Evolutionary conservation across 2,888 invertebrate species (phyloP), one percentile per base, ranked within the genome.

Genomic region (Lottia gigantea): DNA sequence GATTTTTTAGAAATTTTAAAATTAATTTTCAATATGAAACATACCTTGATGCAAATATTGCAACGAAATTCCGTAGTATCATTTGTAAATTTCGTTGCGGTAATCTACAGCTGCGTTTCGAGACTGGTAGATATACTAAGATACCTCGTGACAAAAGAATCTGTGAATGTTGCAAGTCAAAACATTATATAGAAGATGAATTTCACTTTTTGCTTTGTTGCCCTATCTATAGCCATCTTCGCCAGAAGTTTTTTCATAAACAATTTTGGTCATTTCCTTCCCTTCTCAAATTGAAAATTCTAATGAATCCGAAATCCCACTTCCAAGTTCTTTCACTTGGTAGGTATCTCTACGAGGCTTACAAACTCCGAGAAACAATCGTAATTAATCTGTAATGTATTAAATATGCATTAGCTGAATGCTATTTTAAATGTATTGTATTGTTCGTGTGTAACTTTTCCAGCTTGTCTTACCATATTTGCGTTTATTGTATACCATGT

Each of bases 51-150:
- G 6, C n/a, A 55, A 19, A 55, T 55, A 55, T 55, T 55, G n/a
- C 7, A 55, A n/a, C 7, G n/a, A 55, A 55, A 55, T 55, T 19
- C 40, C 40, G 11, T 40, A 40, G 40, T 40, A 40, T 11, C 40
- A 40, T 40, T 40, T 40, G 40, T 40, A 40, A 40, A 40, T 40
- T 40, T 40, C 40, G 40, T 40, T 55, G 55, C 1, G 55, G 55
- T 23, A 55, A 19, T 7, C 55, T 55, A 19, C n/a, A 16, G 19
- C 19, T 55, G 55, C n/a, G 19, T 55, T n/a, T 55, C n/a, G 55
- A 55, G 19, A 55, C 55, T 55, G 55, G 55, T n/a, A n/a, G 55
- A 55, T 55, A 55, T 55, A 55, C 55, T 19, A 55, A 55, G 19
- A 55, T 23, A 55, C 19, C n/a, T 23, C 55, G 55, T 55, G 19